Evolutionary conservation across 1,140 invertebrate genomes (phyloP), one percentile per base, ranked within the genome.

Genomic region (Magallana gigas): DNA sequence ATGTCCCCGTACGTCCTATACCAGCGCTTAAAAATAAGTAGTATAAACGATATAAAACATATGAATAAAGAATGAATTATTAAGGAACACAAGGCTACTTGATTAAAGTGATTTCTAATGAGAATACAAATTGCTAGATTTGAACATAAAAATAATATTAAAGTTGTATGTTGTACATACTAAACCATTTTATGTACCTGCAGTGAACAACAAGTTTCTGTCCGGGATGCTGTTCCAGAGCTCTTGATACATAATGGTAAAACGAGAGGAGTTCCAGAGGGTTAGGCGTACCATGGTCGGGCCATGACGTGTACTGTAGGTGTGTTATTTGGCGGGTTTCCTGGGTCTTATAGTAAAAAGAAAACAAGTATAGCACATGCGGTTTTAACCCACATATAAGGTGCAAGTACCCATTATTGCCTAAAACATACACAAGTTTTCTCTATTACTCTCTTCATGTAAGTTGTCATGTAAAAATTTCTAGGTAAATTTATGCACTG

Each of bases 261-360:
- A 76, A 76, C 18, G 36, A 23, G 68, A 76, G 68, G 68, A 76
- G 68, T 36, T 76, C 68, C 36, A 76, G 11, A 11, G 68, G 68
- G 9, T 23, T 36, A 76, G 68, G 68, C 6, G 68, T 76, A 36
- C 68, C 68, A 76, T 76, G 68, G 23, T 76, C 68, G 23, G 68
- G 68, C 68, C 68, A 76, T 12, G 68, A 23, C 0, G 23, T 76
- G 8, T 12, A 76, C 8, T 76, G 68, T 12, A 76, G 11, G 0
- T 76, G 68, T 36, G 8, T 76, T 11, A 76, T 9, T 29, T 76
- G 11, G 36, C 68, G 18, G 18, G 14, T 83, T 83, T 57, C n/a
- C 18, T 29, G 23, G 11, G 1, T 2, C 23, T 76, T 23, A 23
- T 23, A 23, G 0, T 12, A 76, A 0, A 16, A 5, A 12, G 0